Percentiles rank a stretch among this genome's conserved stretches.
Conservation (phyloP, 2,888 invertebrate genomes). For the Chironomus tentans region DNA sequence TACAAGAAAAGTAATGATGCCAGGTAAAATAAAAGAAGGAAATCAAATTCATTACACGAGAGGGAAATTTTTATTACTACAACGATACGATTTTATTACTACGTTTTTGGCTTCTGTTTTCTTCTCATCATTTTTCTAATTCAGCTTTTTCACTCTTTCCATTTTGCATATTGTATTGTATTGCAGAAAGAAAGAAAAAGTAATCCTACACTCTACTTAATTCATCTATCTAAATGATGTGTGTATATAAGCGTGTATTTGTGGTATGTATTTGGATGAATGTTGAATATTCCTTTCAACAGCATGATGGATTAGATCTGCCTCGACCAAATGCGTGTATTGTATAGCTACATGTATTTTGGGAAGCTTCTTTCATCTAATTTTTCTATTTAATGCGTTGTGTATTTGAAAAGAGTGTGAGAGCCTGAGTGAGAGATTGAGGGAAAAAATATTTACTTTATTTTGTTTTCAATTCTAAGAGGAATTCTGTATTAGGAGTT, state of each 20-base stretch:
- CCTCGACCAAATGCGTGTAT: background rate
- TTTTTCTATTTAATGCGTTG: too few species aligned
- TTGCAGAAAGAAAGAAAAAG: background rate
- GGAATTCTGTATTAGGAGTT: background rate
- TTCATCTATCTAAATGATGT: background rate
- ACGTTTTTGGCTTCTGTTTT: background rate
- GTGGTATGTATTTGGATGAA: too few species aligned
- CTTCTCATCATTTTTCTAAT: background rate
- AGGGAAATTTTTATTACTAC: constrained; percentile 1
- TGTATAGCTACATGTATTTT: background rate
- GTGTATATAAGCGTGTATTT: background rate
- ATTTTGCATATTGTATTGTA: background rate
- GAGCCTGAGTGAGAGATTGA: background rate
- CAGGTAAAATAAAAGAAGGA: background rate
- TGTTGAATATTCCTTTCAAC: constrained; percentile 14
- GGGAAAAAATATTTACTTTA: background rate
- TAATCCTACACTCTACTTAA: background rate
- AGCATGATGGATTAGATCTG: constrained; percentile 18
- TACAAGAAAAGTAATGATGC: too few species aligned
- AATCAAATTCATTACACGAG: background rate
- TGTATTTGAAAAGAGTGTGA: background rate
- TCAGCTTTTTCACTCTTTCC: background rate
- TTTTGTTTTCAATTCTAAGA: background rate
- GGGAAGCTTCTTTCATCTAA: background rate
- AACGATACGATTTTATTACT: too few species aligned